Evolutionary conservation across 1,140 invertebrate species (phyloP).

Genomic region (Pemphigus obesinymphae): DNA sequence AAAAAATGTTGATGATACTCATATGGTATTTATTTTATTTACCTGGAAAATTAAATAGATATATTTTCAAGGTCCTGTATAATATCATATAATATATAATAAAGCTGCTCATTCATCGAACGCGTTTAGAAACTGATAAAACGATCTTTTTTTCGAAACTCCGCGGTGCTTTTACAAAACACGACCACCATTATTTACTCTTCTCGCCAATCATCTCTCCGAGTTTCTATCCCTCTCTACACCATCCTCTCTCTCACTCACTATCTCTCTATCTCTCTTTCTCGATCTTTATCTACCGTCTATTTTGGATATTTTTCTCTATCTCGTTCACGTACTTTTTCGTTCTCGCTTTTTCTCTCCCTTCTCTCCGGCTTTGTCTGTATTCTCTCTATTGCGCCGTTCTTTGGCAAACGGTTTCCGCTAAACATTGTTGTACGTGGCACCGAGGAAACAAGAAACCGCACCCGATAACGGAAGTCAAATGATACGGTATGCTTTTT

Average conservation of each 20-base stretch:
- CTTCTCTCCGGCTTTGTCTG: no score
- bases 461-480: constrained; percentile 12
- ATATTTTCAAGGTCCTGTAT: no score
- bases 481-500: neutral
- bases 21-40: no score
- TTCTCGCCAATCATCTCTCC: neutral
- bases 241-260: neutral
- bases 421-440: neutral
- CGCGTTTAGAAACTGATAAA: neutral
- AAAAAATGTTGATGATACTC: no score
- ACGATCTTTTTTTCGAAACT: neutral
- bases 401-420: neutral
- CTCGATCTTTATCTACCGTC: no score
- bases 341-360: neutral
- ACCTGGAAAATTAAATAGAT: no score
- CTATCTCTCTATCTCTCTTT: neutral
- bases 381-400: neutral
- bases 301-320: no score
- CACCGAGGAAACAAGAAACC: neutral
- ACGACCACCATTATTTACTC: constrained; percentile 24
- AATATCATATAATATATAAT: no score
- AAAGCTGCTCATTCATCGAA: no score
- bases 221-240: neutral
- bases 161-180: neutral
- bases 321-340: no score